phyloP scores from a whole-genome alignment of 2,888 invertebrate species.

The Unio pictorum region DNA sequence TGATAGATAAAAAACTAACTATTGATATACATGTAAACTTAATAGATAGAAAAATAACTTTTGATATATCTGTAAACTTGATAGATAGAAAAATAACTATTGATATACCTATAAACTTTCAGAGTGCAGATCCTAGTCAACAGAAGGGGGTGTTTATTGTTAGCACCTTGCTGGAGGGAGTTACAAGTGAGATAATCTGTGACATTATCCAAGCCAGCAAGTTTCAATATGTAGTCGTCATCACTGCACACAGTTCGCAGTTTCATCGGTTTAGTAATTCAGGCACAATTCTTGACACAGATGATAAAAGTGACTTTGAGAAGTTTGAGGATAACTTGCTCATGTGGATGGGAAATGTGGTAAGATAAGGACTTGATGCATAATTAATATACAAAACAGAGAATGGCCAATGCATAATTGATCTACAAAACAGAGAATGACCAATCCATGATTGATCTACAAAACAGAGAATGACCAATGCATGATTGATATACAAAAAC shows the following conservation, averaged over 20 bases:
- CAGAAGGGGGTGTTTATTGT: conserved; percentile 76
- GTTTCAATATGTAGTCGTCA: conserved; percentile 78
- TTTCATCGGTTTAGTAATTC: conserved; percentile 74
- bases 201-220: conserved; percentile 78
- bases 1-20: too few species aligned
- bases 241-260: conserved; percentile 76
- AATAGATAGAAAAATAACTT: too few species aligned
- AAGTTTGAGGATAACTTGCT: conserved; percentile 72
- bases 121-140: conserved; percentile 69
- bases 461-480: too few species aligned
- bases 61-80: conserved; percentile 2
- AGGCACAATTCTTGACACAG: conserved; percentile 65
- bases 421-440: too few species aligned
- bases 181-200: conserved; percentile 76
- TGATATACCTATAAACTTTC: conserved; percentile 9
- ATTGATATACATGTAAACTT: too few species aligned
- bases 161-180: conserved; percentile 75
- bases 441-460: too few species aligned
- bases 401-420: too few species aligned
- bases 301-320: conserved; percentile 65
- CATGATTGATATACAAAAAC: too few species aligned
- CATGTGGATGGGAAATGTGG: conserved; percentile 78
- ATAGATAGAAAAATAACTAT: too few species aligned
- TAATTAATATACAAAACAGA: too few species aligned
- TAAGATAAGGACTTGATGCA: conserved; percentile 49